These are phyloP conservation scores for Forficula auricularia DNA, from an alignment of 1,140 invertebrate species.

Conservation along the genomic window DNA sequence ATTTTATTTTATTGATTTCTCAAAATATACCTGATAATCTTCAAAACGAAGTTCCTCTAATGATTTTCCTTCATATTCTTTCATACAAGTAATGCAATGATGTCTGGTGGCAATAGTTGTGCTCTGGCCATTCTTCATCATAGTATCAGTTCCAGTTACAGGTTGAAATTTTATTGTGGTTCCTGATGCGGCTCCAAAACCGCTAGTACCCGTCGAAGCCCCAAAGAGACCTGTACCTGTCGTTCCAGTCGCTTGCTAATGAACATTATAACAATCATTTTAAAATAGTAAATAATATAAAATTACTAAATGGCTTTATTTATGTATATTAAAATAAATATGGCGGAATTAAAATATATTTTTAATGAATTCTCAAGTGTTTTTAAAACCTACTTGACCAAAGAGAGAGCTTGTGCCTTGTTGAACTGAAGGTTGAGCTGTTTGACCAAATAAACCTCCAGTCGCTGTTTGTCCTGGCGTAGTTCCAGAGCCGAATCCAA, in stretches of 20 bases:
- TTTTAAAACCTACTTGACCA: constrained; percentile 26
- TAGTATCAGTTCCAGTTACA: constrained; percentile 71
- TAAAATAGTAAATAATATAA: constrained; percentile 19
- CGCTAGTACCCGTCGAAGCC: constrained; percentile 24
- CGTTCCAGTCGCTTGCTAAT: constrained; percentile 43
- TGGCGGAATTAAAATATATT: too few species aligned
- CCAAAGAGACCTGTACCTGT: constrained; percentile 40
- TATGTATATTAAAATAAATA: constrained; percentile 25
- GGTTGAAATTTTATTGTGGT: constrained; percentile 75
- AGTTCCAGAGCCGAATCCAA: constrained; percentile 11
- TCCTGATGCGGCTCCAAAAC: constrained; percentile 26
- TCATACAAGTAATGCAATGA: constrained; percentile 94
- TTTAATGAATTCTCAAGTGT: constrained; percentile 33
- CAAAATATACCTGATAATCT: constrained; percentile 79
- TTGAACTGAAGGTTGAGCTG: constrained; percentile 9
- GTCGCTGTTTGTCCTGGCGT: constrained; percentile 17
- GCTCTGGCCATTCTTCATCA: constrained; percentile 69
- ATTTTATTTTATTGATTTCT: too few species aligned
- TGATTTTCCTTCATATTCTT: constrained; percentile 89
- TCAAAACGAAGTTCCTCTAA: constrained; percentile 84
- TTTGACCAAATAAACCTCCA: constrained; percentile 31
- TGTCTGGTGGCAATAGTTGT: constrained; percentile 76
- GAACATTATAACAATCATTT: constrained; percentile 26
- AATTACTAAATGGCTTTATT: constrained; percentile 35
- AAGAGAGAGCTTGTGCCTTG: constrained; percentile 33